A percentile compares a stretch with the other conserved stretches of the same genome.
phyloP scores from a whole-genome alignment of 2,888 invertebrate species.

The Alloscopus bannaensis region DNA sequence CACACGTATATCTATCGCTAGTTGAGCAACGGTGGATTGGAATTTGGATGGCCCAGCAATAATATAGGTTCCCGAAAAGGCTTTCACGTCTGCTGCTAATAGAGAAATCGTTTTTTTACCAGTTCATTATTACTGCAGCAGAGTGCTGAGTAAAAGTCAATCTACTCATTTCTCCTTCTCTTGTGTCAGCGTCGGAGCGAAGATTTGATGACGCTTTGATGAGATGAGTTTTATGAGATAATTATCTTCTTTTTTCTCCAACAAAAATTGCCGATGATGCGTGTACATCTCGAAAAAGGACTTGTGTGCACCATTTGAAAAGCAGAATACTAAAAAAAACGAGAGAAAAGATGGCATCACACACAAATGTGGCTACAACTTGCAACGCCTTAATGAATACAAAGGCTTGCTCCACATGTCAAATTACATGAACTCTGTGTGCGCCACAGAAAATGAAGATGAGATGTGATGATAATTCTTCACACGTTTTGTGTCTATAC shows the following conservation, averaged over 20 bases:
- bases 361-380: slow-evolving; percentile 22
- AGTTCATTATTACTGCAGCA: not conserved
- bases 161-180: not conserved
- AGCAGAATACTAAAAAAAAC: not conserved
- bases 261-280: slow-evolving; percentile 12
- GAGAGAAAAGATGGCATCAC: not conserved
- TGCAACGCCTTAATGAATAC: slow-evolving; percentile 11
- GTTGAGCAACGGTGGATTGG: not conserved
- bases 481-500: not conserved
- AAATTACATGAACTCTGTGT: slow-evolving; percentile 35
- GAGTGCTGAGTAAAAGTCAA: not conserved
- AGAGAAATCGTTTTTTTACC: not conserved
- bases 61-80: slow-evolving; percentile 10
- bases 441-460: slow-evolving; percentile 30
- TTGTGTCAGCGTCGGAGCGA: not conserved
- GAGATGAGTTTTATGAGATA: slow-evolving; percentile 41
- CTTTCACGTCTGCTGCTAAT: too few relatives aligned
- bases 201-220: slow-evolving; percentile 10
- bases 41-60: not conserved
- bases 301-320: not conserved
- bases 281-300: not conserved
- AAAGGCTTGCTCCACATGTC: slow-evolving; percentile 39
- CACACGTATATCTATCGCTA: not conserved
- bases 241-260: slow-evolving; percentile 17
- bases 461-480: slow-evolving; percentile 1